A percentile compares a stretch with the other conserved stretches of the same genome.
These are phyloP conservation scores for Ligdia adustata DNA, from an alignment of 2,888 invertebrate genomes.

Conservation along the genomic window DNA sequence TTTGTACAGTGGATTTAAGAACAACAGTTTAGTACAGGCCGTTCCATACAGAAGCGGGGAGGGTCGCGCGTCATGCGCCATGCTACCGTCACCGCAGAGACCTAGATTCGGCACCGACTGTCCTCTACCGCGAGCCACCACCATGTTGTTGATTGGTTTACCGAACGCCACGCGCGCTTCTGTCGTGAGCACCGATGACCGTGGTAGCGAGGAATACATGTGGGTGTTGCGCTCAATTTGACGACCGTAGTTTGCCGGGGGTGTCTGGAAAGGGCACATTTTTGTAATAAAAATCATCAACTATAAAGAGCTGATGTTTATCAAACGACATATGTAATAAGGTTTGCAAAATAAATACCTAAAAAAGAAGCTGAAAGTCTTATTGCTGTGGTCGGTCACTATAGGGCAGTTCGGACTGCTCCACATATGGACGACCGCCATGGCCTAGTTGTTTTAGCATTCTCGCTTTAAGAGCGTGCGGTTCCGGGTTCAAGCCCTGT, in stretches of 20 bases:
- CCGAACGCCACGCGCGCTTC: slow-evolving; percentile 90
- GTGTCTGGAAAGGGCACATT: slow-evolving; percentile 82
- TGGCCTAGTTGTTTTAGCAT: too few species aligned
- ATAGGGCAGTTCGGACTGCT: too few species aligned
- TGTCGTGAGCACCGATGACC: slow-evolving; percentile 84
- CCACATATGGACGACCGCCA: too few species aligned
- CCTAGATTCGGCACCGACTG: slow-evolving; percentile 97
- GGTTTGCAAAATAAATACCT: too few species aligned
- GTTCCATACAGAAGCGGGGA: slow-evolving; percentile 26
- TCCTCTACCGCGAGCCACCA: slow-evolving; percentile 83
- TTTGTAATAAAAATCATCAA: neutral
- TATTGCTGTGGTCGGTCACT: too few species aligned
- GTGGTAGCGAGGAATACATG: slow-evolving; percentile 90
- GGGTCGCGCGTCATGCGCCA: slow-evolving; percentile 12
- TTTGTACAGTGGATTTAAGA: too few species aligned
- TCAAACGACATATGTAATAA: too few species aligned
- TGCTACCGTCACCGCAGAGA: slow-evolving; percentile 63
- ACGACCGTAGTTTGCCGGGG: slow-evolving; percentile 89
- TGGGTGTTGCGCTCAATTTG: slow-evolving; percentile 88
- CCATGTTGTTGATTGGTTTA: slow-evolving; percentile 78
- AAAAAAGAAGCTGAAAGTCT: too few species aligned
- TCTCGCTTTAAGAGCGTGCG: too few species aligned
- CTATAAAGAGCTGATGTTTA: too few species aligned
- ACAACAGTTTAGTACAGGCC: too few species aligned
- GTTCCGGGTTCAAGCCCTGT: too few species aligned